Base-by-base conservation (phyloP, 2,888 invertebrate genomes). In the Cephus pygmeus region DNA sequence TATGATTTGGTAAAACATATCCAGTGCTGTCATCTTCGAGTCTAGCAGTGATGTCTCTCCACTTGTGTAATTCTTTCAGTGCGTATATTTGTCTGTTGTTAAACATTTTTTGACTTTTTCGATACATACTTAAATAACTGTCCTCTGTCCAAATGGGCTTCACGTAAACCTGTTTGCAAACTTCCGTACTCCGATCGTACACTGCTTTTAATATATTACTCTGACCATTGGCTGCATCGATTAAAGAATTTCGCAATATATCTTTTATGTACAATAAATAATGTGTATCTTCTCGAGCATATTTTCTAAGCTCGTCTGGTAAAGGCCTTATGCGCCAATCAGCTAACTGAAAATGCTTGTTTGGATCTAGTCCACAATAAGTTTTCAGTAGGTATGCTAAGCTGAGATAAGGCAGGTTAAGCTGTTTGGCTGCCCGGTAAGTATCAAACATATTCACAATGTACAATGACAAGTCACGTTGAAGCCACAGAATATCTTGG, bases 401-500 rank as follows among this genome's bases (percentile, higher is more conserved):
- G 4, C 98, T 97, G 1, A 96, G 92, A 30, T 95, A 94, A 0
- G 95, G 92, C 81, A 96, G 93, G 34, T 94, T 93, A 0, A 99
- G 92, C 3, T 94, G 92, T 83, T 95, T 94, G 0, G 97, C 95
- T 0, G 98, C 99, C 89, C 96, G 95, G 88, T 97, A 95, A 0
- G 99, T 99, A 91, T 99, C 99, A 90, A 99, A 99, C 95, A 99
- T 94, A 84, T 99, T 98, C 0, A 99, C 98, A 3, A 99, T 92
- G 90, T 99, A 99, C 1, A 99, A 90, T 0, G 98, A 97, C 78
- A 99, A 95, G 93, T 99, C 99, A 30, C 98, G 93, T 91, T 99
- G 99, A 40, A 99, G 92, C 99, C 99, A 99, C 56, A 95, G 92
- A 31, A 99, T 93, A 89, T 99, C 99, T 80, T 90, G 92, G 79